Evolutionary conservation across 2,888 invertebrate genomes (phyloP).

Genomic region (Luperina nickerlii): DNA sequence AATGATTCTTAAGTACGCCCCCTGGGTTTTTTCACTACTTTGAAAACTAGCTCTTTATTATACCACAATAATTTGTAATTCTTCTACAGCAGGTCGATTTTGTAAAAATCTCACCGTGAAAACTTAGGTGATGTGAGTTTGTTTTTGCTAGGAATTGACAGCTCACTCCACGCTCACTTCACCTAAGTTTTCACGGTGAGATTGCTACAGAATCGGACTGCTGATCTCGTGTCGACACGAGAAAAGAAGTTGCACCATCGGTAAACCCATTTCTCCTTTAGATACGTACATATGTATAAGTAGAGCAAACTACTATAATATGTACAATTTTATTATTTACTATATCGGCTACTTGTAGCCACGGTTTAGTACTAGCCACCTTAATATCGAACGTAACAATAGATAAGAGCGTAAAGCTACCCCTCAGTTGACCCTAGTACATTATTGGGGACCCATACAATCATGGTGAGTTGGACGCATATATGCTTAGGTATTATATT

Average conservation of each 20-base stretch:
- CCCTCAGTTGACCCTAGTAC: neutral
- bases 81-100: neutral
- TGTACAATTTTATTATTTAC: neutral
- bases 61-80: neutral
- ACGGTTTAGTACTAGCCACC: neutral
- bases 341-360: neutral
- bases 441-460: conserved; percentile 1
- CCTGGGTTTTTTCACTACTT: neutral
- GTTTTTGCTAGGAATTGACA: too few relatives aligned
- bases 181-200: too few relatives aligned
- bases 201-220: too few relatives aligned
- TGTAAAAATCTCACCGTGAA: too few relatives aligned
- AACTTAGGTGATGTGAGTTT: too few relatives aligned
- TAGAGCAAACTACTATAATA: neutral
- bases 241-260: too few relatives aligned
- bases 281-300: neutral
- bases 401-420: neutral
- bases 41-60: neutral
- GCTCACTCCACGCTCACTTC: too few relatives aligned
- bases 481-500: conserved; percentile 31
- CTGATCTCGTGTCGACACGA: neutral
- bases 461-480: neutral
- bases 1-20: neutral
- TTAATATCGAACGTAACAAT: conserved; percentile 1
- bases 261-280: neutral